phyloP scores from a whole-genome alignment of 2,113 vertebrate species.

The Microcebus griseorufus region DNA sequence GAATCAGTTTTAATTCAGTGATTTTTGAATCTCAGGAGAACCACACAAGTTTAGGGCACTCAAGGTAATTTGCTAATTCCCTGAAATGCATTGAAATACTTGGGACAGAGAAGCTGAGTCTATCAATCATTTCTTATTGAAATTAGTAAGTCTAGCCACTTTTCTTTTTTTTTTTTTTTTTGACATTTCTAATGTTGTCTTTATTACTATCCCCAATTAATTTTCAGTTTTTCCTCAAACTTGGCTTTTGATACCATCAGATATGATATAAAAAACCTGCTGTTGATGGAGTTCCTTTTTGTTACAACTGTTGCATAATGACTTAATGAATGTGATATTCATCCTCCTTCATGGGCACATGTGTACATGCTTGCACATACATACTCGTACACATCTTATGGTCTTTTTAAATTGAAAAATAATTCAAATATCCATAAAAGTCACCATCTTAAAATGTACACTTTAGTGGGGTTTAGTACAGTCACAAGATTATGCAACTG shows the following conservation, averaged over 20 bases:
- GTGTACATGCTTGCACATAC: accelerated
- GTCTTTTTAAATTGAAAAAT: background rate
- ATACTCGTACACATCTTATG: background rate
- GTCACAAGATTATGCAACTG: background rate
- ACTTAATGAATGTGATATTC: background rate
- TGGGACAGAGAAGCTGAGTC: background rate
- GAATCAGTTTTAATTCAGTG: background rate
- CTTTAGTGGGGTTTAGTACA: background rate
- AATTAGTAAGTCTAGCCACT: background rate
- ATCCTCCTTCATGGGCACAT: background rate
- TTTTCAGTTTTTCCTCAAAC: background rate
- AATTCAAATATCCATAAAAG: background rate
- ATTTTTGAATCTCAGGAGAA: background rate
- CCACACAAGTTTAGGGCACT: background rate
- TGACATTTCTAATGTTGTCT: background rate
- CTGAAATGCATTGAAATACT: background rate
- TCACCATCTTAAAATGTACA: background rate
- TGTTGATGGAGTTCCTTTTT: background rate
- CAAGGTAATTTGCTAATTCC: background rate
- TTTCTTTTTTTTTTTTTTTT: background rate
- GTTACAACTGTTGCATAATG: background rate
- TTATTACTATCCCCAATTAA: background rate
- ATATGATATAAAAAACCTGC: background rate
- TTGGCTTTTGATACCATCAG: background rate
- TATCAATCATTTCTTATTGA: background rate